Evolutionary conservation across 2,113 vertebrate genomes (phyloP), one percentile per base, ranked within the genome.

Genomic region (Leuciscus idus): DNA sequence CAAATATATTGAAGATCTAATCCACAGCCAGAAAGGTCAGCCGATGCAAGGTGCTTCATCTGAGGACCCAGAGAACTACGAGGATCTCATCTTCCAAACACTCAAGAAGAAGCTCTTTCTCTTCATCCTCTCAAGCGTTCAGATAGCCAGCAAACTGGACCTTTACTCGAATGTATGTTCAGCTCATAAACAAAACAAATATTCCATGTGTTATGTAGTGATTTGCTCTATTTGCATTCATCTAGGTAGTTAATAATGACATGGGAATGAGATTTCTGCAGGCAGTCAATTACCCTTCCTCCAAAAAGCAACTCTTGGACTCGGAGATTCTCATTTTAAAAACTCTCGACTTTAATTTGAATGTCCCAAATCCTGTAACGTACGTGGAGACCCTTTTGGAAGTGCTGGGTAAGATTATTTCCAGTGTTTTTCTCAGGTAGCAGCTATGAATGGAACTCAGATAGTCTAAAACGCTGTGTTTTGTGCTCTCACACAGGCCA

Each of bases 111-210:
- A 93, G 26, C 96, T 97, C 86, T 88, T 93, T 6, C 92, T 98
- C 76, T 92, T 95, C 0, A 85, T 98, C 4, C 94, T 97, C 88
- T 96, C 98, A 0, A 98, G 97, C 5, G 43, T 99, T 19, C 98
- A 98, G 89, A 93, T 99, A 28, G 97, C 97, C 0, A 99, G 96
- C 95, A 99, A 99, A 90, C 90, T 98, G 70, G 96, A 95, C 30
- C 93, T 97, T 79, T 95, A 96, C 86, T 94, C 93, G 59, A 93
- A 91, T 0, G 98, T 98, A 94, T 11, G 48, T 64, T 28, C 21
- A n/a, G 39, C 6, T 30, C 4, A 13, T 28, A 26, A 55, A 0
- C 15, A 52, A 52, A 52, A 52, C 50, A 57, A 57, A 23, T 0
- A 1, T 57, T 57, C 55, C 19, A 57, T 79, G 2, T 26, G 1